phyloP scores from a whole-genome alignment of 2,888 invertebrate genomes.

The Thereva unica region DNA sequence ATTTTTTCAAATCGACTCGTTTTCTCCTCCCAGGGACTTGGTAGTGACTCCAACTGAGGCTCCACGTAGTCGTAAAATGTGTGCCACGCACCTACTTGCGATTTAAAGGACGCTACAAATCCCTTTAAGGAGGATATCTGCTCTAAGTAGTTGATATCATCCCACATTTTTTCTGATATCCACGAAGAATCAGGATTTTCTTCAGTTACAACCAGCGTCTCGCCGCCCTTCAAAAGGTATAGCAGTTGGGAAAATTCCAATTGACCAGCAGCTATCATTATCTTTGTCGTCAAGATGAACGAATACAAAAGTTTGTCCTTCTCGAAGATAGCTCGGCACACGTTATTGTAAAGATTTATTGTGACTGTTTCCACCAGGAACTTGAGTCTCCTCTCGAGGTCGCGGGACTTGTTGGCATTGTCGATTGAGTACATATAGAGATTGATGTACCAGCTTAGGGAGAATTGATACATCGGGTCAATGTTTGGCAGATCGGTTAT shows the following conservation, averaged over 20 bases:
- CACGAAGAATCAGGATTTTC: constrained; percentile 78
- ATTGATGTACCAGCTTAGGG: constrained; percentile 87
- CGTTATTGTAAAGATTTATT: constrained; percentile 80
- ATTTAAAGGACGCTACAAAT: constrained; percentile 67
- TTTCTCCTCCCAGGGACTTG: constrained; percentile 67
- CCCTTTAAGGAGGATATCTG: constrained; percentile 65
- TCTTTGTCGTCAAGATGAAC: constrained; percentile 71
- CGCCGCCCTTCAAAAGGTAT: constrained; percentile 75
- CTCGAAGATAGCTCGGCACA: constrained; percentile 88
- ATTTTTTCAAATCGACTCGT: constrained; percentile 76
- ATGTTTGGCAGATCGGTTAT: constrained; percentile 83
- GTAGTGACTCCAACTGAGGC: constrained; percentile 71
- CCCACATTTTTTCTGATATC: constrained; percentile 81
- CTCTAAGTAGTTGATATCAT: constrained; percentile 74
- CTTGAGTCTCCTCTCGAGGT: constrained; percentile 74
- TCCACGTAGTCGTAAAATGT: constrained; percentile 68
- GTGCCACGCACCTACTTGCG: constrained; percentile 63
- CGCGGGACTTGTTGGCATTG: constrained; percentile 62
- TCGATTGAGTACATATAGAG: constrained; percentile 61
- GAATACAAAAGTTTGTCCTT: constrained; percentile 86
- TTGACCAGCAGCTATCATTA: constrained; percentile 65
- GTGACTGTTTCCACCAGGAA: constrained; percentile 82
- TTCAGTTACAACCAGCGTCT: constrained; percentile 44
- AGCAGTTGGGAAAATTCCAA: constrained; percentile 72
- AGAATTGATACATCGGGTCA: constrained; percentile 96